A percentile compares a stretch with the other conserved stretches of the same genome.
phyloP scores from a whole-genome alignment of 2,888 invertebrate genomes.

The Cosmia trapezina region DNA sequence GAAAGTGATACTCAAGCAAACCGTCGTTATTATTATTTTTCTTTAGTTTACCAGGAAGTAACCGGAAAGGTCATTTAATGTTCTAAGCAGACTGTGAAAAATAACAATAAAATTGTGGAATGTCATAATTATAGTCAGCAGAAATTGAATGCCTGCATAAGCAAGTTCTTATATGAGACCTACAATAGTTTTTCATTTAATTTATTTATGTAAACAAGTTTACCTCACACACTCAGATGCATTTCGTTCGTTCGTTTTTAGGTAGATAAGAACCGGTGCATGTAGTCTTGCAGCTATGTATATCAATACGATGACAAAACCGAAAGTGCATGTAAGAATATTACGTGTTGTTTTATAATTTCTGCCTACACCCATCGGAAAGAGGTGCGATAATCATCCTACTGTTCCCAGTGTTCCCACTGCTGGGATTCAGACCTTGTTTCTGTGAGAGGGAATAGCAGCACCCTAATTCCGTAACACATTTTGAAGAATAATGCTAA shows the following conservation, averaged over 20 bases:
- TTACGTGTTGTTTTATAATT: background rate
- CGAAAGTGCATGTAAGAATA: background rate
- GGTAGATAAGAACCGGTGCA: background rate
- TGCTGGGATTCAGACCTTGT: no score
- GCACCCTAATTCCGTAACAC: no score
- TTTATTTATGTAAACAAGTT: background rate
- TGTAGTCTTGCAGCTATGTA: no score
- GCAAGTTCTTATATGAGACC: background rate
- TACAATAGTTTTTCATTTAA: slow-evolving; percentile 6
- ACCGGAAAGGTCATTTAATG: background rate
- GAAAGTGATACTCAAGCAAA: background rate
- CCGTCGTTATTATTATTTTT: background rate
- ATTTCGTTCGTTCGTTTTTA: background rate
- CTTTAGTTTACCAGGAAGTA: slow-evolving; percentile 3
- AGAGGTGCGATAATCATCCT: background rate
- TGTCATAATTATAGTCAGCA: background rate
- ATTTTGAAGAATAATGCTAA: no score
- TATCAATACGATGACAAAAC: background rate
- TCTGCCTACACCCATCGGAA: background rate
- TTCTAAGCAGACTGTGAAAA: slow-evolving; percentile 16
- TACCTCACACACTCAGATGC: background rate
- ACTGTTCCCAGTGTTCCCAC: background rate
- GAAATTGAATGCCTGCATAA: slow-evolving; percentile 7
- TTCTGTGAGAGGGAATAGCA: no score
- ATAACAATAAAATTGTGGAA: slow-evolving; percentile 16